A percentile compares a stretch with the other conserved stretches of the same genome.
phyloP scores from a whole-genome alignment of 2,797 vertebrate genomes.

The Pseudochaenichthys georgianus region DNA sequence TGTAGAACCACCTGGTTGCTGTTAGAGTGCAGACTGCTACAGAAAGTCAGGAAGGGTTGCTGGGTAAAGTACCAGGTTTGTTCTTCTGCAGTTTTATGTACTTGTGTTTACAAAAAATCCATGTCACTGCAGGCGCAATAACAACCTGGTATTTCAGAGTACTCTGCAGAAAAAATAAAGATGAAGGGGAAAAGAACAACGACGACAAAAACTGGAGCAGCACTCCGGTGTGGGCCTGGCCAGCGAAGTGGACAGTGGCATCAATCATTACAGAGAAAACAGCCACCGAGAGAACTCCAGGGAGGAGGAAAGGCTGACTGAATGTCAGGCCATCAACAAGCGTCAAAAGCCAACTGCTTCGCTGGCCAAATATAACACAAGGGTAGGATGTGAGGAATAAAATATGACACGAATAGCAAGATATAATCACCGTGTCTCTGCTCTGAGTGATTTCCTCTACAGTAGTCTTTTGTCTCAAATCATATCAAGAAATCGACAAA shows the following conservation, averaged over 20 bases:
- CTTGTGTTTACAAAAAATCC: neutral
- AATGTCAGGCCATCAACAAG: conserved; percentile 25
- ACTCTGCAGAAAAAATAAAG: conserved; percentile 1
- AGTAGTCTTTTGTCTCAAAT: neutral
- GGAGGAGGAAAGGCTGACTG: conserved; percentile 32
- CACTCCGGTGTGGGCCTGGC: conserved; percentile 12
- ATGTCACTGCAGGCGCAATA: conserved; percentile 25
- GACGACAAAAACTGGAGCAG: neutral
- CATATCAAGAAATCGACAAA: neutral
- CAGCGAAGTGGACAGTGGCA: conserved; percentile 46
- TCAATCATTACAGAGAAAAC: conserved; percentile 62
- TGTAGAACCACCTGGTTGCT: neutral
- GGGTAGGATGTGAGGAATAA: neutral
- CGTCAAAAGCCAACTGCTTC: neutral
- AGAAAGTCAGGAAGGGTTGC: neutral
- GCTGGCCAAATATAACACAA: neutral
- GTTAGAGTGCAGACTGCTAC: neutral
- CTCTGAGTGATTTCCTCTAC: neutral
- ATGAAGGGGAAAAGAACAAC: neutral
- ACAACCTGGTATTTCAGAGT: conserved; percentile 7
- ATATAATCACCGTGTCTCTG: neutral
- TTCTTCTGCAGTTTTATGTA: neutral
- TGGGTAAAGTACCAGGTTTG: neutral
- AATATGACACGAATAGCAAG: neutral
- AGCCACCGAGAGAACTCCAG: conserved; percentile 42